Conservation (phyloP, 2,113 vertebrate species). For the Bos taurus region DNA sequence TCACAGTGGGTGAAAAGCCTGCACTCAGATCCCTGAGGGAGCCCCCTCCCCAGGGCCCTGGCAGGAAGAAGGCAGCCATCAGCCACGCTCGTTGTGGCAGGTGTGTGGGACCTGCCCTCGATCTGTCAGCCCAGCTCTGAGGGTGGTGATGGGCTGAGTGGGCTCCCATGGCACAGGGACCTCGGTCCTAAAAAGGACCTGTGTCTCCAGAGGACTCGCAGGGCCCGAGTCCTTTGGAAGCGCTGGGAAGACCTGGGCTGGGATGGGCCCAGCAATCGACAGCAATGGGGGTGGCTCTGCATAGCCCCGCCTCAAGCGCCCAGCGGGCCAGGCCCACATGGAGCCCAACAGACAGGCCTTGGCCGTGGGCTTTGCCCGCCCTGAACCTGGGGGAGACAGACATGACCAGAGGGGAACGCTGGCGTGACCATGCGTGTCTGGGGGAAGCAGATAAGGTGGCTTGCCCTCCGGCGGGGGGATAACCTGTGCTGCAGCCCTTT, state of each 20-base stretch:
- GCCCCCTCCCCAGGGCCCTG: not conserved
- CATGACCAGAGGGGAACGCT: not conserved
- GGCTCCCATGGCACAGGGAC: not conserved
- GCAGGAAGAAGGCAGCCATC: accelerated
- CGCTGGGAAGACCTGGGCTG: not conserved
- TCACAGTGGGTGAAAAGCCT: not conserved
- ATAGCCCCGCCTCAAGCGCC: not conserved
- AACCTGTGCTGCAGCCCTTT: not conserved
- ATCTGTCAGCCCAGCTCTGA: not conserved
- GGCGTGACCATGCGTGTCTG: accelerated
- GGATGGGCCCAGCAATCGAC: not conserved
- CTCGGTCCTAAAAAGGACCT: not conserved
- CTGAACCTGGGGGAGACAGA: not conserved
- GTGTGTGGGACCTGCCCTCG: accelerated
- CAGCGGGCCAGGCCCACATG: not conserved
- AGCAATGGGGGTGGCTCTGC: no score
- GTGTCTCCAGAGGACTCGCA: not conserved
- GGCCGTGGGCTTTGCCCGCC: not conserved
- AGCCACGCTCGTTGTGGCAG: accelerated
- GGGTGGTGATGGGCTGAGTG: not conserved
- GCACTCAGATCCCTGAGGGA: not conserved
- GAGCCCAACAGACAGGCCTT: not conserved
- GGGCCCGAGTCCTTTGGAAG: not conserved
- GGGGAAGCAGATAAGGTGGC: not conserved
- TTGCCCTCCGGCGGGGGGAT: not conserved